Evolutionary conservation across 2,797 vertebrate genomes (phyloP), one percentile per base, ranked within the genome.

Genomic region (Podargus strigoides): DNA sequence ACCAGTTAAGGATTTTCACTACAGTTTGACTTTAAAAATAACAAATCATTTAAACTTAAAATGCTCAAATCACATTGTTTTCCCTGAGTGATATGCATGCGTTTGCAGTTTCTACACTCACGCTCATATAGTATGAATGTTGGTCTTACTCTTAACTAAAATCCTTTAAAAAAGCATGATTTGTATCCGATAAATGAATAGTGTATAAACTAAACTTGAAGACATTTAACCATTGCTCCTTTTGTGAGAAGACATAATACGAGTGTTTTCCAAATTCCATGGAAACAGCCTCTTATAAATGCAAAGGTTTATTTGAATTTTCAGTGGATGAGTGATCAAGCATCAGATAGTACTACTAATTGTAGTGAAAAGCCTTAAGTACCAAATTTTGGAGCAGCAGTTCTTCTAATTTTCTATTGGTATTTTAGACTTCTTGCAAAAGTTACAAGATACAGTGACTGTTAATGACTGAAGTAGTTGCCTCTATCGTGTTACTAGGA

Each of bases 1-100:
- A 97, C 87, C 76, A 62, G 64, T 94, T 98, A 97, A 98, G 97
- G 97, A 97, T 97, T 97, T 98, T 98, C 98, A 98, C 98, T 98
- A 98, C 97, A 97, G 96, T 97, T 97, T 97, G 87, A 94, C 94
- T 96, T 84, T 92, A 41, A 80, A 95, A 94, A 70, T 78, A 87
- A 64, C 90, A 91, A 76, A 74, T 94, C 4, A 82, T 92, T 93
- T 85, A 62, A 91, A 66, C 27, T 64, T 88, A 85, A 88, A 92
- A 92, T 62, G 75, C 55, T 91, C 68, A 93, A 92, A 93, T 93
- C 68, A 28, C 52, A 91, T 89, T 82, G 47, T 95, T 96, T 97
- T 94, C 78, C 94, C 82, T 95, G 69, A 94, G 84, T 84, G 83
- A 93, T 95, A 78, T 81, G 88, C 89, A 94, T 94, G 70, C 90